A percentile compares a stretch with the other conserved stretches of the same genome.
Evolutionary conservation across 1,140 invertebrate species (phyloP).

Genomic region (Achroia grisella): DNA sequence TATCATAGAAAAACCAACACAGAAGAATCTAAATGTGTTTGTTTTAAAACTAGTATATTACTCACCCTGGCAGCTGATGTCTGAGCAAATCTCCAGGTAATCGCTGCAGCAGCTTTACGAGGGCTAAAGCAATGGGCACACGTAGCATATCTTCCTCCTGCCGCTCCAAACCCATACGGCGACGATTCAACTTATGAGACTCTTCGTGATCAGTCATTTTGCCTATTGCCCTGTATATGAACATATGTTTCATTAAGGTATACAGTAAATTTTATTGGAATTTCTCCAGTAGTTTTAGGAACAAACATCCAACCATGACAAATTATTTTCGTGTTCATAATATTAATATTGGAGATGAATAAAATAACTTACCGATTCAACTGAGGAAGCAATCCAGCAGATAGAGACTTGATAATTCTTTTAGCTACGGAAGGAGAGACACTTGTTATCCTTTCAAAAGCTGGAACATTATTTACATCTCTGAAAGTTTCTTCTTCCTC

Average conservation of each 20-base stretch:
- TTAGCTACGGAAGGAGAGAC: constrained; percentile 83
- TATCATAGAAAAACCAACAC: too few relatives aligned
- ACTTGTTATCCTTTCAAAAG: constrained; percentile 74
- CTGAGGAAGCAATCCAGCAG: constrained; percentile 70
- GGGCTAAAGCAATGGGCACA: constrained; percentile 92
- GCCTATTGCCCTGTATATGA: constrained; percentile 75
- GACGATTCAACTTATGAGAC: constrained; percentile 88
- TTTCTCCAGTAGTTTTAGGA: too few relatives aligned
- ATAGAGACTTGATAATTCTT: constrained; percentile 81
- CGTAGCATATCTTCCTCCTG: constrained; percentile 93
- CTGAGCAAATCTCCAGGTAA: constrained; percentile 85
- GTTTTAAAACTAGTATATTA: constrained; percentile 7
- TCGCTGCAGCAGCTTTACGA: constrained; percentile 93
- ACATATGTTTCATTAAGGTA: neutral
- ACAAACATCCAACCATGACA: too few relatives aligned
- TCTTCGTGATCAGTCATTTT: constrained; percentile 83
- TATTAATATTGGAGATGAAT: too few relatives aligned
- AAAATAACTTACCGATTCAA: constrained; percentile 61
- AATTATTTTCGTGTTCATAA: too few relatives aligned
- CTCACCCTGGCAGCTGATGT: constrained; percentile 85
- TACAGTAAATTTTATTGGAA: too few relatives aligned
- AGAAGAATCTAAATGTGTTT: too few relatives aligned
- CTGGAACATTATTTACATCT: constrained; percentile 46
- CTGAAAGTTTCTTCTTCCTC: constrained; percentile 49
- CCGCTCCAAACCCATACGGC: constrained; percentile 75